Evolutionary conservation across 2,113 vertebrate genomes (phyloP), one percentile per base, ranked within the genome.

Genomic region (Pachycephala philippinensis): DNA sequence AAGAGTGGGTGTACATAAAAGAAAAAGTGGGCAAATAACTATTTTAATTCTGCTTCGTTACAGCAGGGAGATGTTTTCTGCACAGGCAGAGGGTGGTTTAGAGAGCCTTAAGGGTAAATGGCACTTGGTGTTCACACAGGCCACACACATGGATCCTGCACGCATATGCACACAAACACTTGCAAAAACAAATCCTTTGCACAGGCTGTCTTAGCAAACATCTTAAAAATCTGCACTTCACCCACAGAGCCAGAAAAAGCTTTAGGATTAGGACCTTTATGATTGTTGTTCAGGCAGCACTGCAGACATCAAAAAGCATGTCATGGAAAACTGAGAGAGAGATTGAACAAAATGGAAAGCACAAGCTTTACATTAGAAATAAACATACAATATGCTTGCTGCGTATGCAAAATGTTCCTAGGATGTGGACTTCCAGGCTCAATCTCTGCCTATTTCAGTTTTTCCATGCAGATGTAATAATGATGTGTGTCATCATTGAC

Each of bases 111-210:
- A 78, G 96, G 93, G 92, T 85, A 97, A 97, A 93, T 93, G 91
- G 42, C 95, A 74, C 66, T 65, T 27, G 6, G 52, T 89, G 57
- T 93, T 97, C 94, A 90, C 94, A 84, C 44, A 22, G 98, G 97
- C 97, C 98, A 98, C 97, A 97, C 97, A 98, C 90, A 57, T 85
- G 79, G 96, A 87, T 82, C 1, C 1, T 49, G 68, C 93, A 68
- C 3, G 1, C 89, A 68, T 74, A 40, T 47, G 66, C 53, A 69
- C 57, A 90, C 87, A 96, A 56, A 96, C 68, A 84, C 49, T 49
- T 83, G 66, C 84, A 90, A 96, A 97, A 97, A 90, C 89, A 97
- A 97, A 96, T 86, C 81, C 86, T 95, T 91, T 80, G 77, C 70
- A 78, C 81, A 87, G 89, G 9, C 94, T 66, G 31, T 96, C 96